Evolutionary conservation across 2,113 vertebrate species (phyloP).

Genomic region (Brachyhypopomus gauderio): DNA sequence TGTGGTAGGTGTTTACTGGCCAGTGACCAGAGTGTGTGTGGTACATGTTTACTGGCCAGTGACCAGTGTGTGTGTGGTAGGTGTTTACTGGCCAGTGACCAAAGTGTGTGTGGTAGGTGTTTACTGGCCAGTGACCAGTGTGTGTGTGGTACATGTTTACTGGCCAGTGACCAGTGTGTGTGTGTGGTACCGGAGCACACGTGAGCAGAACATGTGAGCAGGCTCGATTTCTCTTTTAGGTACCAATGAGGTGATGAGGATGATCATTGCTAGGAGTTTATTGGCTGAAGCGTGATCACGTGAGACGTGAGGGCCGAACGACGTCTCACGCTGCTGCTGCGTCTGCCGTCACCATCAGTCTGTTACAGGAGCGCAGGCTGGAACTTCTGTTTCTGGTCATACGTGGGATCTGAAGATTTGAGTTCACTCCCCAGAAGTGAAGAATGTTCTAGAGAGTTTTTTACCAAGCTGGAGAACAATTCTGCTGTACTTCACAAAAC

Average conservation of each 20-base stretch:
- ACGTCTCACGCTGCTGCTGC: background rate
- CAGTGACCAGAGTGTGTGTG: too few relatives aligned
- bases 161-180: background rate
- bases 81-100: too few relatives aligned
- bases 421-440: too few relatives aligned
- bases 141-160: background rate
- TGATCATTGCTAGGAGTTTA: slow-evolving; percentile 88
- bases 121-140: too few relatives aligned
- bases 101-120: too few relatives aligned
- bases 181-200: background rate
- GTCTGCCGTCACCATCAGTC: background rate
- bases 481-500: too few relatives aligned
- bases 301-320: background rate
- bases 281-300: slow-evolving; percentile 71
- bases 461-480: too few relatives aligned
- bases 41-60: too few relatives aligned
- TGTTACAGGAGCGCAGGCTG: background rate
- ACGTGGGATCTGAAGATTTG: background rate
- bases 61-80: too few relatives aligned
- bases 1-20: too few relatives aligned
- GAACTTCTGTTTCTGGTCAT: background rate
- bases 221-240: slow-evolving; percentile 69
- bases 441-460: too few relatives aligned
- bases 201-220: too few relatives aligned
- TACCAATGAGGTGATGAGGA: slow-evolving; percentile 95